phyloP scores from a whole-genome alignment of 2,888 invertebrate species.

The Diloba caeruleocephala region DNA sequence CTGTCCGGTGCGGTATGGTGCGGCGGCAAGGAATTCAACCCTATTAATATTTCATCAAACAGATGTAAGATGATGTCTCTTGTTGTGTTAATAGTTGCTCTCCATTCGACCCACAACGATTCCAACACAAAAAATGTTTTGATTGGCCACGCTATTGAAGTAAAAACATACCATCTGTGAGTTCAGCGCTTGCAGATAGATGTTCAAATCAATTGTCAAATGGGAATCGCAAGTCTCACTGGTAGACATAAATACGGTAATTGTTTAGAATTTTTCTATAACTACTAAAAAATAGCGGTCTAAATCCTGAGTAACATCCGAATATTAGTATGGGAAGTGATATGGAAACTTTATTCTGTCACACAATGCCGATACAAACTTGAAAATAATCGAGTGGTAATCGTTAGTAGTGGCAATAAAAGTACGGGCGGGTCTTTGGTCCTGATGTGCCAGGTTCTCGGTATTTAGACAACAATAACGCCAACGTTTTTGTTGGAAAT shows the following conservation, averaged over 20 bases:
- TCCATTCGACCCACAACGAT: slow-evolving; percentile 49
- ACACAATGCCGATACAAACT: slow-evolving; percentile 16
- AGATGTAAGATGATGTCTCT: slow-evolving; percentile 64
- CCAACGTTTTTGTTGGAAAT: slow-evolving; percentile 60
- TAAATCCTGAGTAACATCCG: not conserved
- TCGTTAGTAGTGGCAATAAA: slow-evolving; percentile 37
- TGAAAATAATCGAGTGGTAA: slow-evolving; percentile 30
- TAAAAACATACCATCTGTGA: slow-evolving; percentile 63
- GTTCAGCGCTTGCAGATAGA: slow-evolving; percentile 1
- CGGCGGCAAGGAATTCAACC: slow-evolving; percentile 70
- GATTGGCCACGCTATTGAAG: slow-evolving; percentile 61
- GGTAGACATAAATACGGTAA: not conserved
- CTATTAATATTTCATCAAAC: slow-evolving; percentile 84
- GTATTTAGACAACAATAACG: slow-evolving; percentile 67
- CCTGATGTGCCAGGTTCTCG: slow-evolving; percentile 48
- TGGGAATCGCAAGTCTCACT: not conserved
- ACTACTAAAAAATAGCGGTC: slow-evolving; percentile 9
- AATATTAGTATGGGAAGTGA: too few relatives aligned
- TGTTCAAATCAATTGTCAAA: too few relatives aligned
- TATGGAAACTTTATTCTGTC: slow-evolving; percentile 3
- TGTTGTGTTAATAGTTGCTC: slow-evolving; percentile 67
- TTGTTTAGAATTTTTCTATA: not conserved
- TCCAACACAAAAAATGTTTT: slow-evolving; percentile 63
- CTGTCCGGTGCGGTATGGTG: slow-evolving; percentile 39
- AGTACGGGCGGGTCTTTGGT: slow-evolving; percentile 16